Base-by-base conservation (phyloP, 1,140 invertebrate species). In the Drosophila arizonae region DNA sequence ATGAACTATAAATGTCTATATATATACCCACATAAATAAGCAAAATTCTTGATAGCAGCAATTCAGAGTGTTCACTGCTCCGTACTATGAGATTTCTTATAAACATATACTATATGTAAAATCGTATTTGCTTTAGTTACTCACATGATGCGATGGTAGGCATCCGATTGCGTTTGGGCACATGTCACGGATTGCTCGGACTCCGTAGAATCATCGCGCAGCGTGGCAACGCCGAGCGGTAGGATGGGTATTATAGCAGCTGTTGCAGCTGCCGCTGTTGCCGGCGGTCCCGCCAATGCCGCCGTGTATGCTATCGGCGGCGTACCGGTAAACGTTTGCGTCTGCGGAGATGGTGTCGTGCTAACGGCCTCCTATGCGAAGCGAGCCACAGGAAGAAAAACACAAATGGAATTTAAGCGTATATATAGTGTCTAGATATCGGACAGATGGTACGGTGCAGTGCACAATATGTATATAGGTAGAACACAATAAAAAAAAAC, bases 171-270 rank as follows among this genome's bases (percentile, higher is more conserved):
- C 55, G 67, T 74, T 62, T 91, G 90, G 61, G 88, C 77, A 71
- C 88, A 91, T 65, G 90, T 91, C 90, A 92, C 82, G 68, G 90
- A 91, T 77, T 92, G 91, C 70, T 92, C 91, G 28, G 90, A 91
- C 55, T 92, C 91, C 70, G 91, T 92, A 73, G 91, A 92, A 87
- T 92, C 91, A 92, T 92, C 91, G 89, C 91, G 91, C 62, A 92
- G 79, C 56, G 90, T 90, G 39, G 90, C 91, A 79, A 92, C 90
- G 73, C 91, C 91, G 70, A 92, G 80, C 80, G 91, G 91, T 77
- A 92, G 26, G 46, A 92, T 91, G 26, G 91, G 91, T 64, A 91
- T 91, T 77, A 92, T 91, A 51, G 91, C 91, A 90, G 91, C 91
- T 90, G 91, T 91, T 54, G 91, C 90, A 82, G 91, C 91, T 85